Percentiles rank a stretch among this genome's conserved stretches.
phyloP scores from a whole-genome alignment of 2,797 vertebrate genomes.

The Tauraco hartlaubi region DNA sequence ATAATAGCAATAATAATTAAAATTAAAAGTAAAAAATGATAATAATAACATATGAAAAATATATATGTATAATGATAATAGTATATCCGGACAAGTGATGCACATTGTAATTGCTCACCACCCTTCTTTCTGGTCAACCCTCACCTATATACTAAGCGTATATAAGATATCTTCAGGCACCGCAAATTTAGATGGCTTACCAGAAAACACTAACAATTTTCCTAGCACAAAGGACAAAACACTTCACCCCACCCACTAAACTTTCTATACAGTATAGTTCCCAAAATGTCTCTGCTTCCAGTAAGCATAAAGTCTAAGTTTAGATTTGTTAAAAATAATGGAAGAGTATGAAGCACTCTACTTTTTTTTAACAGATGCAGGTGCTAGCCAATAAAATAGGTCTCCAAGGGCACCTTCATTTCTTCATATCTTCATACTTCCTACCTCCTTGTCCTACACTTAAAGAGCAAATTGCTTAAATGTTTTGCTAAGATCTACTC shows the following conservation, averaged over 20 bases:
- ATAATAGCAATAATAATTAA: too few species aligned
- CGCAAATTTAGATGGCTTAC: conserved; percentile 15
- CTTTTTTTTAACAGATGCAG: background rate
- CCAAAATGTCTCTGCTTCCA: background rate
- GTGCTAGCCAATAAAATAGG: background rate
- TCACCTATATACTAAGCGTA: background rate
- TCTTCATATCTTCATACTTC: background rate
- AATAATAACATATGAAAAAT: too few species aligned
- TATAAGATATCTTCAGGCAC: background rate
- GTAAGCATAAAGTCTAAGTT: background rate
- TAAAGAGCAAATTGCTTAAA: background rate
- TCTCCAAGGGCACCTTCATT: background rate
- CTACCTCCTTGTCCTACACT: background rate
- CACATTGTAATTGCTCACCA: too few species aligned
- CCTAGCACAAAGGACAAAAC: background rate
- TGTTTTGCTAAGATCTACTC: background rate
- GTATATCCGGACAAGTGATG: too few species aligned
- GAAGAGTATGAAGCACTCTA: background rate
- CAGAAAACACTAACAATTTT: conserved; percentile 5
- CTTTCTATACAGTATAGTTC: background rate
- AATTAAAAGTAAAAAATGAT: too few species aligned
- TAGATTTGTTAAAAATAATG: background rate
- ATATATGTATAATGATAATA: too few species aligned
- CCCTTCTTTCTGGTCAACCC: too few species aligned
- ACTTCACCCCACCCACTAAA: background rate